Percentiles rank a stretch among this genome's conserved stretches.
These are phyloP conservation scores for Erythrocebus patas DNA, from an alignment of 2,113 vertebrate genomes.

Conservation along the genomic window DNA sequence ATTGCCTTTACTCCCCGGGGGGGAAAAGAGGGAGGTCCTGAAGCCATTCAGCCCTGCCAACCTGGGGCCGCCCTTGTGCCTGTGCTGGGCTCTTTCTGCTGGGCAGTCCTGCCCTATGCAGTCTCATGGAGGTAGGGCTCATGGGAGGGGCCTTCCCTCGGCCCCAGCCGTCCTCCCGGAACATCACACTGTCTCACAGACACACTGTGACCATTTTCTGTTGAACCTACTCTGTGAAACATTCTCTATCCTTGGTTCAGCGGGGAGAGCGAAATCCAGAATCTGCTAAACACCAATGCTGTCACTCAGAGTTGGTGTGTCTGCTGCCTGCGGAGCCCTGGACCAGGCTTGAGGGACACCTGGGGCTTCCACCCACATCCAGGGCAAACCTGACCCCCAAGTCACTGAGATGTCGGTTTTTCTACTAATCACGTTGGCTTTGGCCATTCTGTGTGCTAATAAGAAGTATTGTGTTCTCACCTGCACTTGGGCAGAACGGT, in stretches of 20 bases:
- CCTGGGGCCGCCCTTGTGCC: neutral
- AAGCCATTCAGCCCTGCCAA: neutral
- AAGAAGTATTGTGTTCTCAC: neutral
- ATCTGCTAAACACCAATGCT: fast-evolving
- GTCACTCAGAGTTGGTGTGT: neutral
- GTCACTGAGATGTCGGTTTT: fast-evolving
- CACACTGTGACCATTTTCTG: neutral
- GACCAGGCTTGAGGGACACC: too few relatives aligned
- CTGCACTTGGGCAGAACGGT: neutral
- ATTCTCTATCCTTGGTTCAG: fast-evolving
- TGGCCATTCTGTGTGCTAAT: fast-evolving
- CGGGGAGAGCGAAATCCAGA: fast-evolving
- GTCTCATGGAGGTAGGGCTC: too few relatives aligned
- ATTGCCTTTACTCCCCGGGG: neutral
- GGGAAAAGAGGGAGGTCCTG: neutral
- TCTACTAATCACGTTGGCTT: fast-evolving
- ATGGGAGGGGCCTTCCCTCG: neutral
- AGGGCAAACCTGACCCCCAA: neutral
- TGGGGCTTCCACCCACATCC: fast-evolving
- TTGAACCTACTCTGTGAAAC: neutral
- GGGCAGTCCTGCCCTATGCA: too few relatives aligned
- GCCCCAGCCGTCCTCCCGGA: fast-evolving
- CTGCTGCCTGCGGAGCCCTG: neutral
- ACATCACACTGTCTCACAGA: fast-evolving
- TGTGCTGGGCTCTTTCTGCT: neutral